A percentile compares a stretch with the other conserved stretches of the same genome.
Conservation (phyloP, 2,888 invertebrate species). For the Panorpa germanica region DNA sequence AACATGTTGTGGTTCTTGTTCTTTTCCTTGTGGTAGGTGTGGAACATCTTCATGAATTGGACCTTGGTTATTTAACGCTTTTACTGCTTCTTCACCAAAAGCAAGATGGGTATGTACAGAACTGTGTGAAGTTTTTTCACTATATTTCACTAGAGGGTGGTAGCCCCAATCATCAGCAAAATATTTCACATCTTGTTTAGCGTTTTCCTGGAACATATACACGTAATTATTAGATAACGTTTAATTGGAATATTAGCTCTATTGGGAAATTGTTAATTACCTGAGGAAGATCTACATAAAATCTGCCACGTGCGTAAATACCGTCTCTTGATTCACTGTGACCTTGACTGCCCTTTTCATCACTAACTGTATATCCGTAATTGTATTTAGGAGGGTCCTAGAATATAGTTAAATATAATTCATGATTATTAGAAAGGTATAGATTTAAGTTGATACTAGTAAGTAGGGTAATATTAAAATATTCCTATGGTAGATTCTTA, state of each 20-base stretch:
- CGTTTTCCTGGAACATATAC: conserved; percentile 14
- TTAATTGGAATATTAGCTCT: conserved; percentile 4
- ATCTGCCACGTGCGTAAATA: conserved; percentile 25
- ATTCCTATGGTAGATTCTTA: conserved; percentile 10
- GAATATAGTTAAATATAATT: conserved; percentile 12
- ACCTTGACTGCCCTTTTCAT: conserved; percentile 23
- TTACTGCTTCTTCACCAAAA: conserved; percentile 27
- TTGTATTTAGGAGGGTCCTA: conserved; percentile 30
- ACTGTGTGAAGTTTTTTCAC: conserved; percentile 18
- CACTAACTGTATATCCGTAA: conserved; percentile 26
- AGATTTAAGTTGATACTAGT: too few species aligned
- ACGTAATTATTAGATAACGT: not conserved
- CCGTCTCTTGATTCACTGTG: conserved; percentile 26
- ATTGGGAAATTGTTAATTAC: conserved; percentile 12
- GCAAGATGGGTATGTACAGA: conserved; percentile 26
- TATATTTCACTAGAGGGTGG: conserved; percentile 34
- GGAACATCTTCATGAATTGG: too few species aligned
- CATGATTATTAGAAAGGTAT: not conserved
- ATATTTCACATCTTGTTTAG: conserved; percentile 35
- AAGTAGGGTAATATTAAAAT: not conserved
- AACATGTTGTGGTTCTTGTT: conserved; percentile 9
- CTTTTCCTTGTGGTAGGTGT: too few species aligned
- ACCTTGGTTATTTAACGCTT: conserved; percentile 16
- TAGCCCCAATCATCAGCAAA: conserved; percentile 42
- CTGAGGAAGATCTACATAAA: conserved; percentile 19